phyloP scores from a whole-genome alignment of 2,797 vertebrate species.

The Clarias pachynema region DNA sequence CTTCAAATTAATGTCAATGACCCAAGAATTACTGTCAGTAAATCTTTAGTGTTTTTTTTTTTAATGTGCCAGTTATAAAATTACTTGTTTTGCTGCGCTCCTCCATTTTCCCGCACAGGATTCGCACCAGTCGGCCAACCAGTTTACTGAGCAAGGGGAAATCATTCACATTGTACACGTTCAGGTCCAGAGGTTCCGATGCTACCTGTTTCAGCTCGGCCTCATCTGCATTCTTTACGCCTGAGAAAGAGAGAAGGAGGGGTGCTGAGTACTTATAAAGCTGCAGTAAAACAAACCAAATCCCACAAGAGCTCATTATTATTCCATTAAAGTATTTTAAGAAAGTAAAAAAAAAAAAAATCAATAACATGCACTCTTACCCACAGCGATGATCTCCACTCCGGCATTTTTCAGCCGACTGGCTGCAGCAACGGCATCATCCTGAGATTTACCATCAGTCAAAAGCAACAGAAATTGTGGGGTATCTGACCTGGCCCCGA shows the following conservation, averaged over 20 bases:
- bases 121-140: slow-evolving; percentile 81
- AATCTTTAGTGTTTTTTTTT: not conserved
- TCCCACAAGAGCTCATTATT: not conserved
- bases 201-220: slow-evolving; percentile 88
- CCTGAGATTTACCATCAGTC: slow-evolving; percentile 96
- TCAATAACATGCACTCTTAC: slow-evolving; percentile 71
- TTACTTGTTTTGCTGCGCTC: slow-evolving; percentile 76
- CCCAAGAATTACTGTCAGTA: not conserved
- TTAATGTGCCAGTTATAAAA: not conserved
- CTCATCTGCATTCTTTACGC: slow-evolving; percentile 93
- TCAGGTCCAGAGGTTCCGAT: slow-evolving; percentile 85
- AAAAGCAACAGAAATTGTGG: slow-evolving; percentile 83
- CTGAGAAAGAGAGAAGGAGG: slow-evolving; percentile 62
- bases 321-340: not conserved
- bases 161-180: slow-evolving; percentile 88
- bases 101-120: slow-evolving; percentile 85
- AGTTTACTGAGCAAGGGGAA: slow-evolving; percentile 88
- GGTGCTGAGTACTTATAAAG: not conserved
- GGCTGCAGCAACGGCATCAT: slow-evolving; percentile 82
- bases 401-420: slow-evolving; percentile 80
- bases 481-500: slow-evolving; percentile 75
- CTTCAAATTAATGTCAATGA: not conserved
- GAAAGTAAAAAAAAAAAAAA: not conserved
- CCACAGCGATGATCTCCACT: slow-evolving; percentile 89
- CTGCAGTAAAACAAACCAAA: too few relatives aligned